Conservation (phyloP, 1,140 invertebrate genomes). For the Rhagoletis zephyria region DNA sequence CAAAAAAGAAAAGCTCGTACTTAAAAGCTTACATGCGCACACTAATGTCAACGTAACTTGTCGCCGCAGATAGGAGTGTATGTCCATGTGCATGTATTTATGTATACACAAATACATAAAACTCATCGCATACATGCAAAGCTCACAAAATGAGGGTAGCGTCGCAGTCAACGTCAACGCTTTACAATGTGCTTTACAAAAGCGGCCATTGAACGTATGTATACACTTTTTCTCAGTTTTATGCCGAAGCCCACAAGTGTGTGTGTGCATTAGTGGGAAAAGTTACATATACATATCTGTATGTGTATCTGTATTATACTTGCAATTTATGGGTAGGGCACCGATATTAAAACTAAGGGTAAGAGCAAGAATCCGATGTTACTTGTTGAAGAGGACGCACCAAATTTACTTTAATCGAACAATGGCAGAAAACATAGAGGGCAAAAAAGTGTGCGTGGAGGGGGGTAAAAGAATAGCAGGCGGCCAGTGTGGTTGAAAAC, state of each 20-base stretch:
- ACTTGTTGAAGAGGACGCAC: constrained; percentile 36
- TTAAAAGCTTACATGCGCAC: not conserved
- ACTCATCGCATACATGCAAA: not conserved
- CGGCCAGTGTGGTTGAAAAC: not conserved
- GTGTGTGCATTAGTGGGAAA: not conserved
- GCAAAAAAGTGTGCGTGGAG: not conserved
- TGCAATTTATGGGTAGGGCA: not conserved
- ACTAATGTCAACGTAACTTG: not conserved
- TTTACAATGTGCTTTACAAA: constrained; percentile 36
- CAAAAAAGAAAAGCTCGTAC: not conserved
- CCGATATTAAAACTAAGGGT: not conserved
- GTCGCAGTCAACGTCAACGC: not conserved
- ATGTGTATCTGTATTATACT: not conserved
- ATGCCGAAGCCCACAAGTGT: not conserved
- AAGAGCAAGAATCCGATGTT: not conserved
- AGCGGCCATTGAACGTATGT: constrained; percentile 46
- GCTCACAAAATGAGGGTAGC: constrained; percentile 20
- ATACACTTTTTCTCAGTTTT: constrained; percentile 17
- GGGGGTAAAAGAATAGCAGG: no score
- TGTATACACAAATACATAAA: not conserved
- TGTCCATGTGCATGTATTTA: not conserved
- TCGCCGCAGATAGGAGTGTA: not conserved
- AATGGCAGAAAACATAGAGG: not conserved
- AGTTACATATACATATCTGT: not conserved
- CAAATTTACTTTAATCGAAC: not conserved